Evolutionary conservation across 2,888 invertebrate genomes (phyloP), one percentile per base, ranked within the genome.

Genomic region (Idaea biselata): DNA sequence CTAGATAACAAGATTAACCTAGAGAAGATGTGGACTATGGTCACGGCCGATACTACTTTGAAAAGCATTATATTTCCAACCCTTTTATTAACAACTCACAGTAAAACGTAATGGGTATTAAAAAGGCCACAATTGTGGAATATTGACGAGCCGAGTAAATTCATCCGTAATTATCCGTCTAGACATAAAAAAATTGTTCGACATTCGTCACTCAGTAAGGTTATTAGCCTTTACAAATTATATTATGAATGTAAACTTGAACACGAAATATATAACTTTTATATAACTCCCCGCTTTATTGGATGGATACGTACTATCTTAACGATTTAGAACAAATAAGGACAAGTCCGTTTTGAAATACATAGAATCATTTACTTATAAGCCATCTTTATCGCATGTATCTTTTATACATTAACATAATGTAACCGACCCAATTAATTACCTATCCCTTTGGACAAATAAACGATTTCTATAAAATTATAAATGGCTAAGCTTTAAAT

Each of bases 101-200:
- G 11, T 44, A 44, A 44, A 44, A 7, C 44, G 14, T 44, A 44
- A 44, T 14, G 14, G 8, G 44, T 14, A 32, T 44, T 44, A 7
- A 44, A 44, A 44, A 44, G 14, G 14, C 44, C 44, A 44, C 44
- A 44, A 44, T 11, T 44, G 44, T 44, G 44, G 44, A 44, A 44
- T 44, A 18, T 18, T 56, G 32, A 31, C 16, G 55, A 32, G 25
- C 54, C 55, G 55, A 55, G 55, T 60, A 16, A 55, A 60, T 60
- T 44, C 8, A 31, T 60, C 55, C 60, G 16, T 60, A 60, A 60
- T 60, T 60, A 60, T 25, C 60, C 55, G 60, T 60, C 60, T 60
- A 60, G 60, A 60, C 60, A 25, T 60, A 53, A 60, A 54, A 16
- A 60, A 60, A 60, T 60, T 60, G 60, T 60, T 60, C 31, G 60